Evolutionary conservation across 2,888 invertebrate genomes (phyloP).

Genomic region (Sinhomidia bicolor): DNA sequence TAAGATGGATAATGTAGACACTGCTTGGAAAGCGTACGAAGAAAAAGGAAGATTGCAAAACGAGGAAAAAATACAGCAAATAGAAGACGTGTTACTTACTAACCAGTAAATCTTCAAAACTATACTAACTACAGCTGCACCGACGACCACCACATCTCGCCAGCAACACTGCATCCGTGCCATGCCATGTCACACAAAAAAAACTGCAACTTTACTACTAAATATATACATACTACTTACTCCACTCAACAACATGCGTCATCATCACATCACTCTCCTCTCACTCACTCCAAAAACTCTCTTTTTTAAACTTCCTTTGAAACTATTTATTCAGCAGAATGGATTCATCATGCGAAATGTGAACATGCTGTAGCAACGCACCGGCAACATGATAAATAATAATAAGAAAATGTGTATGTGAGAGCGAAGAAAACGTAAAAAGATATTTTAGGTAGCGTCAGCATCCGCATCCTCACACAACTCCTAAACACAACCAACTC

Average conservation of each 20-base stretch:
- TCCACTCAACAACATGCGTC: conserved; percentile 18
- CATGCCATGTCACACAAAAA: too few relatives aligned
- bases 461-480: too few relatives aligned
- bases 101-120: too few relatives aligned
- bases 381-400: neutral
- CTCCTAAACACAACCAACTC: too few relatives aligned
- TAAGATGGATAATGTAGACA: neutral
- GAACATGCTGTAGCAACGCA: conserved; percentile 8
- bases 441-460: too few relatives aligned
- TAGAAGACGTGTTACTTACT: neutral
- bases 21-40: neutral
- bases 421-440: neutral
- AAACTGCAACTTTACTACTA: too few relatives aligned
- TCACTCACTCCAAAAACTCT: conserved; percentile 5
- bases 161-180: too few relatives aligned
- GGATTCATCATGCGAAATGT: conserved; percentile 34
- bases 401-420: neutral
- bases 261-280: conserved; percentile 22
- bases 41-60: neutral
- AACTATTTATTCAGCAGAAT: conserved; percentile 27
- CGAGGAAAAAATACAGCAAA: neutral
- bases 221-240: too few relatives aligned
- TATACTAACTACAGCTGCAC: too few relatives aligned
- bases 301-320: conserved; percentile 12
- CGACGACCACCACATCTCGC: too few relatives aligned